phyloP scores from a whole-genome alignment of 2,797 vertebrate species.

The Muraenolepis orangiensis region DNA sequence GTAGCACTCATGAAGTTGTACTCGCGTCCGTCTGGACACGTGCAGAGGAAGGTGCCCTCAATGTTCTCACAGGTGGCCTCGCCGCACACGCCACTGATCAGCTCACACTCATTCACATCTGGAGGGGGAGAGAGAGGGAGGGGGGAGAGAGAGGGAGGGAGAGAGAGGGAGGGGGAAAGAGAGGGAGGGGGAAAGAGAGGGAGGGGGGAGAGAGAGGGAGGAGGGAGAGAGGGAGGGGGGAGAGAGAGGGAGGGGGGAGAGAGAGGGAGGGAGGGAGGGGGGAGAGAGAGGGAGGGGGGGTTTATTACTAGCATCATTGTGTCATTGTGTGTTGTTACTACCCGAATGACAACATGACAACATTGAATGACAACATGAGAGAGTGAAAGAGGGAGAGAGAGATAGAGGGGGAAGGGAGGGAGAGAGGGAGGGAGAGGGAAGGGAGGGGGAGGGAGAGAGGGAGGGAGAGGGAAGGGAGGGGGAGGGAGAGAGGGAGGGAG shows the following conservation, averaged over 20 bases:
- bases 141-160: neutral
- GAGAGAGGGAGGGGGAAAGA: neutral
- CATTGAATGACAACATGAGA: too few species aligned
- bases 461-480: neutral
- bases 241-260: neutral
- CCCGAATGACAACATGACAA: too few species aligned
- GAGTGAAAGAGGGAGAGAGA: neutral
- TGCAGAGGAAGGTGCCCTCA: constrained; percentile 87
- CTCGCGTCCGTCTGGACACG: constrained; percentile 84
- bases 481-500: constrained; percentile 19
- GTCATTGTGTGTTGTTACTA: too few species aligned
- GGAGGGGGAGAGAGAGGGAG: constrained; percentile 17
- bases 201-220: too few species aligned
- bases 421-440: neutral
- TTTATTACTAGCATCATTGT: too few species aligned
- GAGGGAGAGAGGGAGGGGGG: too few species aligned
- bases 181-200: too few species aligned
- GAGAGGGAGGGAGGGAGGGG: neutral
- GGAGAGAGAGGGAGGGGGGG: too few species aligned
- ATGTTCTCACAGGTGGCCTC: constrained; percentile 90
- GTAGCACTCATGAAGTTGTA: constrained; percentile 86
- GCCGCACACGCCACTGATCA: constrained; percentile 87
- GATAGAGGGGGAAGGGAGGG: constrained; percentile 47
- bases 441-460: constrained; percentile 29
- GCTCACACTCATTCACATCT: constrained; percentile 95